Base-by-base conservation (phyloP, 2,888 invertebrate species). In the Caenorhabditis plicata region DNA sequence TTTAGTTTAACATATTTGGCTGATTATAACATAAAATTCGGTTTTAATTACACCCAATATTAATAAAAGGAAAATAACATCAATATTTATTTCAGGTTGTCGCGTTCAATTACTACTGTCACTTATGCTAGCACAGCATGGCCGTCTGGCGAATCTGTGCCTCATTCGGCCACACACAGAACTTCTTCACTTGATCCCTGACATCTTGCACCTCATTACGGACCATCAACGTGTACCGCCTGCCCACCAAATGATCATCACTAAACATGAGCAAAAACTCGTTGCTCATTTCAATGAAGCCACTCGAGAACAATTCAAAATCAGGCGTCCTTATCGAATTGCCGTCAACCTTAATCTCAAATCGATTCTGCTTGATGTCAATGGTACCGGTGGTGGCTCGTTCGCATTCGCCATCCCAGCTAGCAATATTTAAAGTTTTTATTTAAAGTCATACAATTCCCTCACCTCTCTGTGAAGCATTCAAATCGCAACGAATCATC, bases 71-170 rank as follows among this genome's bases (percentile, higher is more conserved):
- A 35, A 33, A 38, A 36, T 36, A 38, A 19, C 11, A 44, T 11
- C 26, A 42, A 17, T 29, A 22, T 35, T 27, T 15, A 22, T 53
- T 68, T 26, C 50, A 72, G 64, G 74, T 80, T 7, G 77, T 80
- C 19, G 71, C 78, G 5, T 68, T 78, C 67, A 80, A 80, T 58
- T 80, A 78, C 61, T 80, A 80, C 68, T 79, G 80, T 57, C 78
- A 80, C 60, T 64, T 80, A 27, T 72, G 74, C 48, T 74, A 67
- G 41, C 57, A 57, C 32, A 57, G 42, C 57, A 57, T 57, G 29
- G 35, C 50, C 26, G 50, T 50, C 9, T 47, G 29, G 13, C 64
- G 38, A 23, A 67, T 66, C 25, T 71, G 68, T 20, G 64, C 45
- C n/a, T 44, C 51, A n/a, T 55, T 33, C 20, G 71, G 71, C 57